phyloP scores from a whole-genome alignment of 2,113 vertebrate genomes.

The Circaetus gallicus region DNA sequence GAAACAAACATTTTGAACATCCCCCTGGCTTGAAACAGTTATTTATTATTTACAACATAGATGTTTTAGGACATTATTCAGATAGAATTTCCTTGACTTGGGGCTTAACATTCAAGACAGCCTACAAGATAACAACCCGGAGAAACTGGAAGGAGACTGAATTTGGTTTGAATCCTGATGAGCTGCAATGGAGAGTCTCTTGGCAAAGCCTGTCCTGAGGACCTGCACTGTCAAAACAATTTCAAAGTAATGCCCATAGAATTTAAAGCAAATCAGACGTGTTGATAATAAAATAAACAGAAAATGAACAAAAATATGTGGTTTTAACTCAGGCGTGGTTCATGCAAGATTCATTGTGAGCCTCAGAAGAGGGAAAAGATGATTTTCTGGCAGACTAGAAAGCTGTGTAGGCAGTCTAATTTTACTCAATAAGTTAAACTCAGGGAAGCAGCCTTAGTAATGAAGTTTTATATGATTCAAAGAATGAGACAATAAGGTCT shows the following conservation, averaged over 20 bases:
- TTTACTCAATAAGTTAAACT: background rate
- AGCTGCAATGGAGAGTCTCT: background rate
- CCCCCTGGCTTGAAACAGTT: background rate
- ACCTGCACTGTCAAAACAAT: background rate
- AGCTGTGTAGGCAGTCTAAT: background rate
- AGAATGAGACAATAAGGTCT: background rate
- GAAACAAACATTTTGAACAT: background rate
- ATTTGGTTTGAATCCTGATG: background rate
- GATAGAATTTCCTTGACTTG: background rate
- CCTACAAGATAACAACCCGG: background rate
- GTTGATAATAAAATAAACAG: background rate
- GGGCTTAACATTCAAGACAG: background rate
- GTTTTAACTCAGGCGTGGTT: background rate
- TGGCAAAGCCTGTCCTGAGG: background rate
- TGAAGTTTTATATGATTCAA: background rate
- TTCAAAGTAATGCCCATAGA: background rate
- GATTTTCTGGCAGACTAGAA: background rate
- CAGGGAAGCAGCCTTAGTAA: background rate
- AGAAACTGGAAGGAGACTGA: background rate
- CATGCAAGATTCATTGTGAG: background rate
- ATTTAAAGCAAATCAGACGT: background rate
- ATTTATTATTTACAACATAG: background rate
- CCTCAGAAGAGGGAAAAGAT: background rate
- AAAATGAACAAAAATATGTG: background rate
- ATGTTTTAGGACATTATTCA: background rate